Percentiles rank a stretch among this genome's conserved stretches.
These are phyloP conservation scores for Stomorhina lunata DNA, from an alignment of 2,888 invertebrate species.

Conservation along the genomic window DNA sequence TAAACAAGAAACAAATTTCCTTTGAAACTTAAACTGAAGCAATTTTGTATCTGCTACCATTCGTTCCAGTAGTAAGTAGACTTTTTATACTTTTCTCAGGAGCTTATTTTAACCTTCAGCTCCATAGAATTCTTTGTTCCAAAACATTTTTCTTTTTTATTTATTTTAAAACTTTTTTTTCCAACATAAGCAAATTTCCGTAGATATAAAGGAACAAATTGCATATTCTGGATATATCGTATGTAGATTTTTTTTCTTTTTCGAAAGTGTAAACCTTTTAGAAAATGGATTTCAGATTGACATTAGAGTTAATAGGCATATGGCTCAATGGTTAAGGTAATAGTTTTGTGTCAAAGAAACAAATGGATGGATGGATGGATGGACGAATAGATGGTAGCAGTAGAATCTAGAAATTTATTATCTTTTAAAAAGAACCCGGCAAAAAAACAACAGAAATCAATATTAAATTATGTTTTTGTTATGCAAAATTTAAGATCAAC, in stretches of 20 bases:
- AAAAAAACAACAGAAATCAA: neutral
- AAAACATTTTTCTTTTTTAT: neutral
- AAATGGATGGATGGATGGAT: no score
- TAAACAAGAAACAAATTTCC: slow-evolving; percentile 41
- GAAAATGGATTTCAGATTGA: slow-evolving; percentile 63
- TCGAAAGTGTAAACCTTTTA: slow-evolving; percentile 48
- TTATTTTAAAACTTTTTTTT: neutral
- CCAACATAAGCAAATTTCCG: slow-evolving; percentile 45
- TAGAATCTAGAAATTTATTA: slow-evolving; percentile 60
- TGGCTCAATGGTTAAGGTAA: slow-evolving; percentile 60
- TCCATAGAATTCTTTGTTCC: slow-evolving; percentile 25
- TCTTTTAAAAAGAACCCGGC: neutral
- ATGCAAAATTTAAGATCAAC: slow-evolving; percentile 33
- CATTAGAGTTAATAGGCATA: slow-evolving; percentile 63
- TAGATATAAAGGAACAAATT: neutral
- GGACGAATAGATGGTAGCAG: no score
- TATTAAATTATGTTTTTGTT: slow-evolving; percentile 53
- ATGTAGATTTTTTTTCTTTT: neutral
- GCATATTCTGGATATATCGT: neutral
- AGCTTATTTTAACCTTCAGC: slow-evolving; percentile 45
- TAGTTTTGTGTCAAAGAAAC: slow-evolving; percentile 59
- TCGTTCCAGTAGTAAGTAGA: no score
- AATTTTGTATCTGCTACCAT: neutral
- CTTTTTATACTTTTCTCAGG: slow-evolving; percentile 43
- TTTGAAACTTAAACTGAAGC: slow-evolving; percentile 38